Conservation (phyloP, 1,140 invertebrate species). For the Wiebesia pumilae region DNA sequence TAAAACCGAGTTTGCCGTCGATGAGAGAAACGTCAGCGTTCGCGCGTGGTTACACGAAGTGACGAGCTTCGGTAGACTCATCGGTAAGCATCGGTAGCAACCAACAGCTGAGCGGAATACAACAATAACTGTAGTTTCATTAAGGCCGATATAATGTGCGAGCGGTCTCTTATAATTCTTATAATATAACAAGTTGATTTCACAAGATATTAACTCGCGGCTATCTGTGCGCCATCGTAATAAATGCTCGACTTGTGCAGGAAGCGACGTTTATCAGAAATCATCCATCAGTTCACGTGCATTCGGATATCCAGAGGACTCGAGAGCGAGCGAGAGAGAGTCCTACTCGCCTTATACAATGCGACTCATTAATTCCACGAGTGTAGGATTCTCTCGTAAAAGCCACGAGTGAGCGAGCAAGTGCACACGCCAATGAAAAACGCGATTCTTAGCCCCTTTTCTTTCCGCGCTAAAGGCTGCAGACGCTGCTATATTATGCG, state of each 20-base stretch:
- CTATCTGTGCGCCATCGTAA: conserved; percentile 42
- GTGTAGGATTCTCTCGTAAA: conserved; percentile 24
- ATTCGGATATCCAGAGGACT: conserved; percentile 44
- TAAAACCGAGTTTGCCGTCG: neutral
- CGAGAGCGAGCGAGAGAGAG: neutral
- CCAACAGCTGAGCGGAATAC: neutral
- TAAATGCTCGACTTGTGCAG: conserved; percentile 51
- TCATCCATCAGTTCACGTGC: conserved; percentile 55
- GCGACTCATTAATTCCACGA: conserved; percentile 54
- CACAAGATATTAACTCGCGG: conserved; percentile 40
- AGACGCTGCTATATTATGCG: conserved; percentile 1
- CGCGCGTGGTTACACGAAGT: neutral
- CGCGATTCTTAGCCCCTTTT: conserved; percentile 28
- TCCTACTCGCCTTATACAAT: conserved; percentile 40
- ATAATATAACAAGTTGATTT: conserved; percentile 52
- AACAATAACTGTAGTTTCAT: conserved; percentile 22
- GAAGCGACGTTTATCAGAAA: conserved; percentile 54
- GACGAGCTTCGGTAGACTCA: neutral
- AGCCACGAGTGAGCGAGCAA: conserved; percentile 14
- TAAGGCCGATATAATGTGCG: conserved; percentile 16
- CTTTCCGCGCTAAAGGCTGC: conserved; percentile 21
- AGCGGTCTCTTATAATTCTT: conserved; percentile 45
- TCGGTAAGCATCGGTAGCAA: neutral
- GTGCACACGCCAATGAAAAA: conserved; percentile 41
- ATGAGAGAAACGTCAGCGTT: too few species aligned